Evolutionary conservation across 2,888 invertebrate genomes (phyloP).

Genomic region (Spisula subtruncata): DNA sequence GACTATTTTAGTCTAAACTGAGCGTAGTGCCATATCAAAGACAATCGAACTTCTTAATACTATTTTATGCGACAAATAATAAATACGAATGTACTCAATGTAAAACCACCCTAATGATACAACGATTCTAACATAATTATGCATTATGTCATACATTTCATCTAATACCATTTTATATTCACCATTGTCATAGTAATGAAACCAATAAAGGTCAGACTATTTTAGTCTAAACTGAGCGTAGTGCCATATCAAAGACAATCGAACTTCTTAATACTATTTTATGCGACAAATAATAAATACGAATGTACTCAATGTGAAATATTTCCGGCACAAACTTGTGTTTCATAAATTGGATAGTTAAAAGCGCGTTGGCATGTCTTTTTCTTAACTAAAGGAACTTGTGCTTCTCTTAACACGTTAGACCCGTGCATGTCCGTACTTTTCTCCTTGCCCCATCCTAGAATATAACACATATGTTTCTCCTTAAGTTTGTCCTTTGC

Average conservation of each 20-base stretch:
- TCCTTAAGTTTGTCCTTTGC: constrained; percentile 90
- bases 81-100: background rate
- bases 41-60: background rate
- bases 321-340: constrained; percentile 98
- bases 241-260: background rate
- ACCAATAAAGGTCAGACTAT: background rate
- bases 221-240: background rate
- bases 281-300: background rate
- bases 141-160: background rate
- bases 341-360: constrained; percentile 94
- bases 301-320: background rate
- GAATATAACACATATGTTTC: constrained; percentile 94
- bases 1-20: background rate
- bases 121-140: background rate
- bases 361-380: constrained; percentile 94
- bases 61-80: background rate
- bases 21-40: background rate
- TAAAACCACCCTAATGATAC: background rate
- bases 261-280: background rate
- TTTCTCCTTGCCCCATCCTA: constrained; percentile 96
- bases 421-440: constrained; percentile 93
- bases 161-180: background rate
- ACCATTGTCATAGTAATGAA: background rate
- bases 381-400: constrained; percentile 94
- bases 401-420: constrained; percentile 94